Evolutionary conservation across 2,888 invertebrate species (phyloP).

Genomic region (Mythimna ferrago): DNA sequence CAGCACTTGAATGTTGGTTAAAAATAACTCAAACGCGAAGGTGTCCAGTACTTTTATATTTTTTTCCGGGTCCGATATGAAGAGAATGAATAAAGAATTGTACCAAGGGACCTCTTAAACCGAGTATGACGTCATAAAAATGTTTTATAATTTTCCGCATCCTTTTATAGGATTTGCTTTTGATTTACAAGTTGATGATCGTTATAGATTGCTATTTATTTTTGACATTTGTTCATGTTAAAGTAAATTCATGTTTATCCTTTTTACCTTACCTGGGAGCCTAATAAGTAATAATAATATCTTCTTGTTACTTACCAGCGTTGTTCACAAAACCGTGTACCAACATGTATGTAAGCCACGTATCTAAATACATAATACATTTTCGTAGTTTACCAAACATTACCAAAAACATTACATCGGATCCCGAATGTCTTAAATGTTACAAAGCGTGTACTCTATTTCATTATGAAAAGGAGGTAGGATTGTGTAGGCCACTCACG

Average conservation of each 20-base stretch:
- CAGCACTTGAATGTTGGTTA: constrained; percentile 75
- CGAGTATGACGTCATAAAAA: constrained; percentile 40
- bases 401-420: constrained; percentile 60
- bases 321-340: constrained; percentile 4
- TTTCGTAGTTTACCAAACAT: constrained; percentile 32
- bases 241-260: background rate
- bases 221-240: background rate
- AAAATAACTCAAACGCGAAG: constrained; percentile 73
- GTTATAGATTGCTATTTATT: constrained; percentile 17
- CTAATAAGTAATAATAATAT: background rate
- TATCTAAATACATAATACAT: constrained; percentile 45
- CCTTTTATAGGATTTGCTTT: constrained; percentile 29
- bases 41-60: constrained; percentile 50
- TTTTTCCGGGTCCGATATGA: constrained; percentile 36
- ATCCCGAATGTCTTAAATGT: constrained; percentile 55
- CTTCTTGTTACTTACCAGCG: background rate
- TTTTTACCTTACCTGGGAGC: background rate
- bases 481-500: constrained; percentile 86
- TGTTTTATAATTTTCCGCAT: constrained; percentile 26
- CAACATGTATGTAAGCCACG: constrained; percentile 41
- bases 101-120: constrained; percentile 32
- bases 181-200: constrained; percentile 36
- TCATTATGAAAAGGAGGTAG: constrained; percentile 71
- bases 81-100: constrained; percentile 33
- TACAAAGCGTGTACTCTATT: constrained; percentile 67